Conservation (phyloP, 2,797 vertebrate genomes). For the Chrysocyon brachyurus region DNA sequence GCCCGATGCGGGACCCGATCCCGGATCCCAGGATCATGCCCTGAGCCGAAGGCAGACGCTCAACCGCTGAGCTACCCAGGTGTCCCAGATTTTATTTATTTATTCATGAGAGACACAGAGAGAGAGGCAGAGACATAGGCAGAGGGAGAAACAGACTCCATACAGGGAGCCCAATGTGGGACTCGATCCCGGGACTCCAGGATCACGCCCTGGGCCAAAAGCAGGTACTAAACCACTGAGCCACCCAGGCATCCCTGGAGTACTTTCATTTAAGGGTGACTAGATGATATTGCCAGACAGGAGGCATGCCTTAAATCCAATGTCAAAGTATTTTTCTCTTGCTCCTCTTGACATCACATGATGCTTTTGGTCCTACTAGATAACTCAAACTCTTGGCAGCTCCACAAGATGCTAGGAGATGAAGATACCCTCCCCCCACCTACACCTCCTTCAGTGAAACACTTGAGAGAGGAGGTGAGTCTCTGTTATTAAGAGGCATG, state of each 20-base stretch:
- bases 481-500: conserved; percentile 40
- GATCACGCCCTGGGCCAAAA: no score
- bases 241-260: neutral
- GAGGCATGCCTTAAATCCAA: conserved; percentile 12
- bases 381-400: neutral
- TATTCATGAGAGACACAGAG: no score
- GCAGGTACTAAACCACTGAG: no score
- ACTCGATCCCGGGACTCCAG: no score
- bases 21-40: no score
- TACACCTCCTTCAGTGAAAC: neutral
- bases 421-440: neutral
- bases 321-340: conserved; percentile 50
- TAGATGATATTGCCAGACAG: neutral
- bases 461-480: neutral
- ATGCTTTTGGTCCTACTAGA: neutral
- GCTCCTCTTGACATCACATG: conserved; percentile 47
- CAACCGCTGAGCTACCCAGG: no score
- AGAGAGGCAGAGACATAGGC: no score
- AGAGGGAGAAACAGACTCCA: no score
- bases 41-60: no score
- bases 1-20: no score
- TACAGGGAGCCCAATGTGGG: no score
- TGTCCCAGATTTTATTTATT: no score
- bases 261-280: neutral
- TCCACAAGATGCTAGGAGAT: neutral